Conservation (phyloP, 2,797 vertebrate genomes). For the Pampus argenteus region DNA sequence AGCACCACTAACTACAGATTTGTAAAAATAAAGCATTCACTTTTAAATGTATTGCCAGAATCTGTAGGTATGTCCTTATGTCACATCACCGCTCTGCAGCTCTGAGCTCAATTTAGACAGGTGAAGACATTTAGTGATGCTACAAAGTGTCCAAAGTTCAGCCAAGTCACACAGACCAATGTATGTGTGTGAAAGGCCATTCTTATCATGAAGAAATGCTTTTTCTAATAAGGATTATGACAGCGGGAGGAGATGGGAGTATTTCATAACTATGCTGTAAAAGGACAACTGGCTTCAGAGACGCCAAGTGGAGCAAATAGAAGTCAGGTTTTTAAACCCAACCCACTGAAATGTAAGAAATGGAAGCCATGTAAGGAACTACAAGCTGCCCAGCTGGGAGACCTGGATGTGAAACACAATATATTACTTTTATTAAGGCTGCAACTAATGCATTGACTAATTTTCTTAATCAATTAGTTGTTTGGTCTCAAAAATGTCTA, state of each 20-base stretch:
- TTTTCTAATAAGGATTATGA: background rate
- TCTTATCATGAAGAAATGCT: background rate
- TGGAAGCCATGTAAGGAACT: constrained; percentile 36
- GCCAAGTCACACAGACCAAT: background rate
- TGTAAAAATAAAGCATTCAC: no score
- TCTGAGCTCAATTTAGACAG: background rate
- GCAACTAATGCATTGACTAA: no score
- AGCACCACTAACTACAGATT: no score
- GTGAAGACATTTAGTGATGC: background rate
- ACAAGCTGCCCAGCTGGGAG: constrained; percentile 28
- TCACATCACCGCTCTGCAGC: background rate
- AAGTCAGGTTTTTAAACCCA: constrained; percentile 35
- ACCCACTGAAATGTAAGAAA: background rate
- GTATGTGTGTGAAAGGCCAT: background rate
- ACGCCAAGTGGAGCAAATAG: constrained; percentile 24
- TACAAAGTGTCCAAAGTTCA: background rate
- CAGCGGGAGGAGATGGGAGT: background rate
- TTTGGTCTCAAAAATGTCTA: no score
- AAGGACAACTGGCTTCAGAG: constrained; percentile 33
- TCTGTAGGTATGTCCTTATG: no score
- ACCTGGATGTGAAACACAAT: no score
- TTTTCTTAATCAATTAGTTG: no score
- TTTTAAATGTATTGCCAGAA: no score
- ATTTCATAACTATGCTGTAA: constrained; percentile 45
- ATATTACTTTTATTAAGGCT: no score